Conservation (phyloP, 2,113 vertebrate genomes). For the Dolichotis patagonum region DNA sequence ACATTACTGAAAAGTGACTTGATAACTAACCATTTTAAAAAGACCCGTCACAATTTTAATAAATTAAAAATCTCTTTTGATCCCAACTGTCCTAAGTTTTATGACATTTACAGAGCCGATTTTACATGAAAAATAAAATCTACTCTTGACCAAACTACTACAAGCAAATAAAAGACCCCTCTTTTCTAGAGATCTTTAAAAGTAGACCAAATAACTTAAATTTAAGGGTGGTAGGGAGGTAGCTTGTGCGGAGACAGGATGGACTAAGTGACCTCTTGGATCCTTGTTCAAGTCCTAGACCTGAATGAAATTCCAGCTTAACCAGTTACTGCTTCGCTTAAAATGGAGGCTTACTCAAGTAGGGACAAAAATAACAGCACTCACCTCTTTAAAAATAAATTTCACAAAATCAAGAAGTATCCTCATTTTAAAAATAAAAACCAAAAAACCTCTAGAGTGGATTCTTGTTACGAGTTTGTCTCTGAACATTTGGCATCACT, state of each 20-base stretch:
- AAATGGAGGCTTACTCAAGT: conserved; percentile 78
- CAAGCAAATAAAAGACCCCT: conserved; percentile 37
- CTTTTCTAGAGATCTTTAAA: conserved; percentile 44
- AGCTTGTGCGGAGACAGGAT: conserved; percentile 28
- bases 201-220: conserved; percentile 42
- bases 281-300: conserved; percentile 55
- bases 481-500: conserved; percentile 76
- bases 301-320: conserved; percentile 78
- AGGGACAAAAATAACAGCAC: conserved; percentile 69
- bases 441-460: conserved; percentile 16
- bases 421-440: conserved; percentile 19
- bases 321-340: conserved; percentile 80
- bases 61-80: conserved; percentile 48
- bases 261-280: conserved; percentile 58
- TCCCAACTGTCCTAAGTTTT: conserved; percentile 42
- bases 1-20: conserved; percentile 50
- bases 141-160: neutral
- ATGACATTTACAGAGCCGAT: conserved; percentile 8
- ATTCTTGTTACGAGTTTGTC: conserved; percentile 55
- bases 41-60: neutral
- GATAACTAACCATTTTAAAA: neutral
- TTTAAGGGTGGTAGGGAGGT: neutral
- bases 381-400: conserved; percentile 54
- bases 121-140: conserved; percentile 51
- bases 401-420: neutral